Evolutionary conservation across 53 echinoderm and acorn worm genomes (phyloP).

Genomic region (Hippasteria phrygiana): DNA sequence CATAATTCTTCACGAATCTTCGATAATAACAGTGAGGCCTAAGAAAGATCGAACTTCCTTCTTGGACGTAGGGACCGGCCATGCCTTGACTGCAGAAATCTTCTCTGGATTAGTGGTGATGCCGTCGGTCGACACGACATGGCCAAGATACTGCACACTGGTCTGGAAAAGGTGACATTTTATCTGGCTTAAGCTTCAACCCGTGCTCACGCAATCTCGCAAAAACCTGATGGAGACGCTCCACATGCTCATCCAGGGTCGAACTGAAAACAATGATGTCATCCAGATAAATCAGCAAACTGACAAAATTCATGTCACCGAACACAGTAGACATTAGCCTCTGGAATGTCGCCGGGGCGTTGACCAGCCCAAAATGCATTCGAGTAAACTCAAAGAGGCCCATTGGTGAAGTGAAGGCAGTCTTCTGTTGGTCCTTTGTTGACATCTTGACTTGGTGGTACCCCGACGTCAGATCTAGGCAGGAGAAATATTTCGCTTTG

Average conservation of each 20-base stretch:
- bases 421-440: conserved; percentile 24
- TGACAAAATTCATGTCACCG: conserved; percentile 35
- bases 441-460: conserved; percentile 37
- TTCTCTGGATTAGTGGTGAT: conserved; percentile 45
- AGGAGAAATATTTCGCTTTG: conserved; percentile 64
- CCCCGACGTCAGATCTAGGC: conserved; percentile 60
- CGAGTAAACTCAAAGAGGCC: conserved; percentile 48
- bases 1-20: conserved; percentile 46
- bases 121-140: no score
- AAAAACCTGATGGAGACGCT: neutral
- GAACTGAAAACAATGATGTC: conserved; percentile 54
- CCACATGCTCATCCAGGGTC: conserved; percentile 39
- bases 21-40: conserved; percentile 58
- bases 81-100: conserved; percentile 33
- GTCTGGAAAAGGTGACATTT: conserved; percentile 65
- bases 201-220: neutral
- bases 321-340: conserved; percentile 57
- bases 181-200: conserved; percentile 2
- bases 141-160: no score
- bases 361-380: no score
- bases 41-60: conserved; percentile 46
- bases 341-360: conserved; percentile 62
- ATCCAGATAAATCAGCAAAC: conserved; percentile 54
- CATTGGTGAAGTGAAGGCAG: conserved; percentile 48
- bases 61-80: conserved; percentile 41